Evolutionary conservation across 2,888 invertebrate genomes (phyloP).

Genomic region (Embidobia sp.): DNA sequence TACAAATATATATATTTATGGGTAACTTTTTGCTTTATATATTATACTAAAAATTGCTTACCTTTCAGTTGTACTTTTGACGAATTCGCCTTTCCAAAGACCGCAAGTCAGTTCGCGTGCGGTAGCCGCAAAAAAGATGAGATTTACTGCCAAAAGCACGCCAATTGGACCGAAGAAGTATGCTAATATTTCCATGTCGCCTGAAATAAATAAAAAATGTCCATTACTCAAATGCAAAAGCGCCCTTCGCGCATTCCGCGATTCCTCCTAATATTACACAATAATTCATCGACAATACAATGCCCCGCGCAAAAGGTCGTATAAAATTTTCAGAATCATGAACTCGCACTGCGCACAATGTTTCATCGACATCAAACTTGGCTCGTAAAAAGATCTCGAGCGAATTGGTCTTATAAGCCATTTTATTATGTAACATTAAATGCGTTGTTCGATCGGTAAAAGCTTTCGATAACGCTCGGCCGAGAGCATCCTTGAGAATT

Average conservation of each 20-base stretch:
- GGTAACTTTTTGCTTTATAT: not conserved
- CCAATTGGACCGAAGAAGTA: constrained; percentile 94
- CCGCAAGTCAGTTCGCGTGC: constrained; percentile 93
- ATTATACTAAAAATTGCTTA: constrained; percentile 73
- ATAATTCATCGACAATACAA: not conserved
- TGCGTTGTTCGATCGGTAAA: constrained; percentile 46
- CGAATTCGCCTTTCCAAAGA: constrained; percentile 93
- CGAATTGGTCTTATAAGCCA: constrained; percentile 17
- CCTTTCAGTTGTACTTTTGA: constrained; percentile 91
- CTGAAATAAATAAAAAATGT: constrained; percentile 78
- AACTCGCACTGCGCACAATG: not conserved
- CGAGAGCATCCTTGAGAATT: constrained; percentile 47
- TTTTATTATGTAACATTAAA: constrained; percentile 40
- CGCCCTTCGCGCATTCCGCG: not conserved
- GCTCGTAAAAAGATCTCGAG: constrained; percentile 9
- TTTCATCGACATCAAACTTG: not conserved
- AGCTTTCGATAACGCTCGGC: constrained; percentile 43
- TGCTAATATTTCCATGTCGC: constrained; percentile 89
- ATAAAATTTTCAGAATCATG: constrained; percentile 16
- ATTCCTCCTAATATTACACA: constrained; percentile 1
- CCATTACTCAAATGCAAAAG: constrained; percentile 21
- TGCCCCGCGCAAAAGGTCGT: not conserved
- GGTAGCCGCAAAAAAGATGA: constrained; percentile 90
- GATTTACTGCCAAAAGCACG: constrained; percentile 88
- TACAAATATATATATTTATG: too few species aligned